These are phyloP conservation scores for Lordiphosa mommai DNA, from an alignment of 1,140 invertebrate species.

Conservation along the genomic window DNA sequence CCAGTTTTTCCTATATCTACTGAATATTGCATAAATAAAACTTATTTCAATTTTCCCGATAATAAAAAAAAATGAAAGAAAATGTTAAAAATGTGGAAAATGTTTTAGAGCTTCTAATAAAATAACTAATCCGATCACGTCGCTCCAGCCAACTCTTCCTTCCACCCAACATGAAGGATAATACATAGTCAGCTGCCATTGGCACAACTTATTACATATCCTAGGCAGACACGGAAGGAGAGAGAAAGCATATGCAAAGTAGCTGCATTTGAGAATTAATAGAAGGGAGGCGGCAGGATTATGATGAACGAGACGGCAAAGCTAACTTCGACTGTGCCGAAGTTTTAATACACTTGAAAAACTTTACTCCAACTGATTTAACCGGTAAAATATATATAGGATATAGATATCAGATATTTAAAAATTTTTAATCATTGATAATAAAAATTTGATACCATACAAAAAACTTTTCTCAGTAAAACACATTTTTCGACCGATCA, in stretches of 20 bases:
- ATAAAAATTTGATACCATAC: too few species aligned
- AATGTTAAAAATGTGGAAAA: constrained; percentile 46
- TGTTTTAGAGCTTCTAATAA: constrained; percentile 70
- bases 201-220: constrained; percentile 50
- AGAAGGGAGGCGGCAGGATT: background rate
- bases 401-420: too few species aligned
- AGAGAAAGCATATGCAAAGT: constrained; percentile 36
- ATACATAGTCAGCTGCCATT: constrained; percentile 44
- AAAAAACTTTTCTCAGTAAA: too few species aligned
- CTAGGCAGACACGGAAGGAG: constrained; percentile 4
- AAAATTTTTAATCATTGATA: too few species aligned
- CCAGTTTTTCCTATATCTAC: constrained; percentile 67
- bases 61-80: background rate
- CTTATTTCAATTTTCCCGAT: constrained; percentile 64
- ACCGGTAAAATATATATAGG: too few species aligned
- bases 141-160: constrained; percentile 8
- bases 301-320: too few species aligned
- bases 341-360: too few species aligned
- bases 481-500: too few species aligned
- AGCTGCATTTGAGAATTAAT: constrained; percentile 9
- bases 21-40: constrained; percentile 65
- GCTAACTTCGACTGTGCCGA: too few species aligned
- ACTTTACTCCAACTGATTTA: too few species aligned
- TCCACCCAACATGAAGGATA: constrained; percentile 30
- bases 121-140: constrained; percentile 76